Base-by-base conservation (phyloP, 2,797 vertebrate genomes). In the Girardinus metallicus region DNA sequence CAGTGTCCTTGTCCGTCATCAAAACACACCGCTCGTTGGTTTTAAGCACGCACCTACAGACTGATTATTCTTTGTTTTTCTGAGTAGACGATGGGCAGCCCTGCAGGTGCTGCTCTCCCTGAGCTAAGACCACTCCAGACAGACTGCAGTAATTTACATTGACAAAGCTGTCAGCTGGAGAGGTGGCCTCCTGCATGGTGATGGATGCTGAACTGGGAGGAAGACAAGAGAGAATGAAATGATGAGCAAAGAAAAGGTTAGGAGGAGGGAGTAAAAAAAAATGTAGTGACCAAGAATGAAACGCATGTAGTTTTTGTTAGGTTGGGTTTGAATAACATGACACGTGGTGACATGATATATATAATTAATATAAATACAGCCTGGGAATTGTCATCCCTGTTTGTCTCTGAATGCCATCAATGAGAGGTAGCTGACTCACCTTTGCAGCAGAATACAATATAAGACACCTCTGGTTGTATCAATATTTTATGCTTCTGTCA, bases 121-220 rank as follows among this genome's bases (percentile, higher is more conserved):
- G 80, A 90, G 92, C 91, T 77, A 81, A 86, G 94, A 93, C 90
- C 85, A 89, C 92, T 96, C 93, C 93, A 94, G 93, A 94, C 94
- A 88, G 90, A 94, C 91, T 90, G 93, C 92, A 94, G 94, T 96
- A 96, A 96, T 96, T 95, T 95, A 94, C 95, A 96, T 96, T 96
- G 96, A 96, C 96, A 96, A 95, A 96, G 95, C 95, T 96, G 96
- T 96, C 96, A 95, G 94, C 74, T 94, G 88, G 85, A 94, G 88
- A 94, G 94, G 90, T 92, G 92, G 95, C 92, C 94, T 91, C 93
- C 95, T 83, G 93, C 91, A 83, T 86, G 74, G 94, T 96, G 95
- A 96, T 96, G 95, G 94, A 96, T 96, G 92, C 90, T 77, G 79
- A 94, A 94, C 94, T 94, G 92, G 91, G 94, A 94, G 91, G 88